phyloP scores from a whole-genome alignment of 2,797 vertebrate species.

The Gymnoscopelus braueri region DNA sequence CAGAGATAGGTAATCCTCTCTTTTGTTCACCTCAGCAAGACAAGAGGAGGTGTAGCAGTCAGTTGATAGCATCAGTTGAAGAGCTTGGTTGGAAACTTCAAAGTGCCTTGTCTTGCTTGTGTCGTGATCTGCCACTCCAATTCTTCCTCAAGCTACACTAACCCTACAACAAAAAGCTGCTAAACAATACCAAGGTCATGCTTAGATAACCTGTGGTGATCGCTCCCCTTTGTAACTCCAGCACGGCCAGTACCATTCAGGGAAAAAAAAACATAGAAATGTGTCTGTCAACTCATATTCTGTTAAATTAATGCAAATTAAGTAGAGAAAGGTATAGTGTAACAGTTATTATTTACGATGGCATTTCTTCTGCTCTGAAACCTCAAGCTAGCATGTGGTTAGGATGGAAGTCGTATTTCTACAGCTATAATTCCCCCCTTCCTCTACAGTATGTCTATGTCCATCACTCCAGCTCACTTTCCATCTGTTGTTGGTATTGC shows the following conservation, averaged over 20 bases:
- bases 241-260: too few species aligned
- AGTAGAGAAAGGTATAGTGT: too few species aligned
- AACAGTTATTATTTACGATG: constrained; percentile 6
- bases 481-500: constrained; percentile 53
- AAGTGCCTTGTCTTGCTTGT: constrained; percentile 41
- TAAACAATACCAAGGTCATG: neutral
- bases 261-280: too few species aligned
- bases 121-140: constrained; percentile 19
- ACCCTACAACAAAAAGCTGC: constrained; percentile 21
- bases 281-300: too few species aligned
- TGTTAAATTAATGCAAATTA: too few species aligned
- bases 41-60: constrained; percentile 10
- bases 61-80: constrained; percentile 36
- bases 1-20: constrained; percentile 47
- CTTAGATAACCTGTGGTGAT: too few species aligned
- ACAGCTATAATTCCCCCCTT: constrained; percentile 28
- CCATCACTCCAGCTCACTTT: constrained; percentile 24
- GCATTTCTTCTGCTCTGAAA: neutral
- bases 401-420: constrained; percentile 44
- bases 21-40: constrained; percentile 47
- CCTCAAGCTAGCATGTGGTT: constrained; percentile 7
- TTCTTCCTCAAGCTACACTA: constrained; percentile 14
- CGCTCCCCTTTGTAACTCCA: too few species aligned
- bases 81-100: constrained; percentile 43
- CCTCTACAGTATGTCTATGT: constrained; percentile 24